phyloP scores from a whole-genome alignment of 2,888 invertebrate species.

The Drosophila borealis region DNA sequence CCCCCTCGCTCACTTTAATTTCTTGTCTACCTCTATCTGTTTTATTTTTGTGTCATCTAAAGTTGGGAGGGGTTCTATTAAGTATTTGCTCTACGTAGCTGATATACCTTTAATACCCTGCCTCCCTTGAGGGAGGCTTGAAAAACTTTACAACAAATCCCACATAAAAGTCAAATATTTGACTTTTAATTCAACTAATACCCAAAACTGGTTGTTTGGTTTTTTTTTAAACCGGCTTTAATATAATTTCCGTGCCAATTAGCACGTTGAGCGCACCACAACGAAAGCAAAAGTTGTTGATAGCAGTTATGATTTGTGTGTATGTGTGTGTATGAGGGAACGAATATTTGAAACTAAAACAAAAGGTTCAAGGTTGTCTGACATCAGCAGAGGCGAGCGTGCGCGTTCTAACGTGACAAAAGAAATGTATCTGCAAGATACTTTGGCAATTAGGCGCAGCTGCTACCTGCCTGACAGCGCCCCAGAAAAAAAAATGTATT shows the following conservation, averaged over 20 bases:
- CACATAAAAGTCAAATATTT: conserved; percentile 28
- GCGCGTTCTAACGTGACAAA: conserved; percentile 70
- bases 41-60: too few species aligned
- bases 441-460: conserved; percentile 75
- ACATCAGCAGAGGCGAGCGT: conserved; percentile 60
- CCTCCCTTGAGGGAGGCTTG: not conserved
- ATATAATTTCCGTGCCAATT: conserved; percentile 75
- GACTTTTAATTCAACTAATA: conserved; percentile 33
- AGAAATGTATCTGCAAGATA: conserved; percentile 76
- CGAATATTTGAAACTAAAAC: conserved; percentile 53
- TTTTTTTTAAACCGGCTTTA: conserved; percentile 67
- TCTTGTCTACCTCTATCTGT: too few species aligned
- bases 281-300: conserved; percentile 76
- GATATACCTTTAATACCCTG: not conserved
- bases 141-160: not conserved
- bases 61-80: not conserved
- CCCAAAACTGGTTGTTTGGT: conserved; percentile 62
- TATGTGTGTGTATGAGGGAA: not conserved
- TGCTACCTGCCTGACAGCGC: conserved; percentile 66
- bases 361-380: conserved; percentile 78
- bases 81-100: not conserved
- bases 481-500: conserved; percentile 20
- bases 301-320: conserved; percentile 42
- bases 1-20: too few species aligned
- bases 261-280: conserved; percentile 56